Base-by-base conservation (phyloP, 2,797 vertebrate species). In the Sylvilagus floridanus region DNA sequence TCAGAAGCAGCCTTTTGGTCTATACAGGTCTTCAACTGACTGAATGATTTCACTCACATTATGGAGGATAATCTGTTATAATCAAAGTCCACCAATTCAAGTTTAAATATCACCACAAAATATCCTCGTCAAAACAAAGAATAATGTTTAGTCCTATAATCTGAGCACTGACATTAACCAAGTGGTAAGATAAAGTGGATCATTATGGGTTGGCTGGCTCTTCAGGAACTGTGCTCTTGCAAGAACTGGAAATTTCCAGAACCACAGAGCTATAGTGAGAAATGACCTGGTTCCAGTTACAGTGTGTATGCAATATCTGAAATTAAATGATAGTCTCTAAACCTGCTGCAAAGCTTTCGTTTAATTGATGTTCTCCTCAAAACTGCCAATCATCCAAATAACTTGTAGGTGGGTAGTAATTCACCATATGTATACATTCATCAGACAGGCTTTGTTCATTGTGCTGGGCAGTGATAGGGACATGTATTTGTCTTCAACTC, bases 301-400 rank as follows among this genome's bases (percentile, higher is more conserved):
- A 10, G 0, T 16, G 5, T 8, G 50, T 71, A 26, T 30, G 16
- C 5, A 42, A 13, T 10, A 2, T 28, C 37, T 50, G 32, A 88
- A 35, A 1, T 1, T 4, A 63, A 57, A 26, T 3, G 14, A 32
- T 3, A 65, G 7, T 50, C 13, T 4, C 19, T 12, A 24, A 0
- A 19, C 2, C 28, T 65, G 5, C n/a, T 57, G 21, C 4, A 50
- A 52, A 42, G 4, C 11, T 72, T 26, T 35, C 3, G 17, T 17
- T 37, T 35, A 21, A 1, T 7, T 26, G 14, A 22, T 11, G 42
- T 66, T 82, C n/a, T 37, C 35, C 7, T 42, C 13, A 52, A 5
- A 66, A 32, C 7, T 60, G 9, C 35, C n/a, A 62, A 4, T 28
- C n/a, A 3, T 10, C 0, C 9, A 65, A 71, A 10, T 16, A 60